phyloP scores from a whole-genome alignment of 2,113 vertebrate genomes.

The Phylloscopus trochiloides region DNA sequence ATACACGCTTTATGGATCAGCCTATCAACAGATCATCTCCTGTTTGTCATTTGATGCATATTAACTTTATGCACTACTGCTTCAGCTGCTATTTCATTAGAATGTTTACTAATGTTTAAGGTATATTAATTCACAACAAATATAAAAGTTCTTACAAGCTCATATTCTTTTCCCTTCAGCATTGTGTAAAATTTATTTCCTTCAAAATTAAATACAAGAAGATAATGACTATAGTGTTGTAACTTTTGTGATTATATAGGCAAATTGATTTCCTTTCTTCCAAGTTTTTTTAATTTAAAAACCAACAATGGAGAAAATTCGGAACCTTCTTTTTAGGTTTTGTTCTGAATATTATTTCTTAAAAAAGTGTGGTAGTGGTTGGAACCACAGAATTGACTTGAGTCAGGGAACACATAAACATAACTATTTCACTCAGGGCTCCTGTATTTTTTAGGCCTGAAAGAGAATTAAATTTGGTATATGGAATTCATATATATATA shows the following conservation, averaged over 20 bases:
- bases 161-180: not conserved
- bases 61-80: constrained; percentile 68
- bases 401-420: not conserved
- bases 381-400: not conserved
- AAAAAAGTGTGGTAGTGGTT: not conserved
- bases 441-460: not conserved
- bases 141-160: constrained; percentile 26
- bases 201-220: constrained; percentile 36
- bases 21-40: constrained; percentile 54
- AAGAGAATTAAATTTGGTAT: not conserved
- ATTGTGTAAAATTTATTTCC: constrained; percentile 5
- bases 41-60: constrained; percentile 55
- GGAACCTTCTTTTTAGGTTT: not conserved
- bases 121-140: constrained; percentile 40
- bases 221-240: not conserved
- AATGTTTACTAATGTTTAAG: constrained; percentile 50
- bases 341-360: not conserved
- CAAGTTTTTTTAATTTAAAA: not conserved
- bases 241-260: not conserved
- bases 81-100: constrained; percentile 49
- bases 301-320: not conserved
- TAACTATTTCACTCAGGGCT: not conserved
- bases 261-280: not conserved
- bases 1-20: constrained; percentile 57
- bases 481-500: not conserved